phyloP scores from a whole-genome alignment of 92 coral and sea anemone genomes.

The Desmophyllum pertusum region DNA sequence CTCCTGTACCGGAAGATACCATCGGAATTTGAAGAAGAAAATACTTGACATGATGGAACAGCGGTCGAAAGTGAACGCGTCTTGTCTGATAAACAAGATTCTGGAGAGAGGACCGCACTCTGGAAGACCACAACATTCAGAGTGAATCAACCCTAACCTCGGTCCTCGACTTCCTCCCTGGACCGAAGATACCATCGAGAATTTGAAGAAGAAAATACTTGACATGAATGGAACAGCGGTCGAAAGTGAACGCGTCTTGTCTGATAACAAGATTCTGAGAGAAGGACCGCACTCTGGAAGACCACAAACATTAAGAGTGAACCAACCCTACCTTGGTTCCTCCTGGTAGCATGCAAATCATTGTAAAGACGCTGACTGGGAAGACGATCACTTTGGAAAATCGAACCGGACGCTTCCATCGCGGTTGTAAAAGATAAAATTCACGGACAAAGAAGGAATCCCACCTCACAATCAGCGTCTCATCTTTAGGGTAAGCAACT shows the following conservation, averaged over 20 bases:
- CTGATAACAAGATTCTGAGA: too few relatives aligned
- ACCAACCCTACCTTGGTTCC: not conserved
- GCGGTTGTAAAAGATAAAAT: not conserved
- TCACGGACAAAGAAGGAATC: not conserved
- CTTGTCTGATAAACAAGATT: too few relatives aligned
- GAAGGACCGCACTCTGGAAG: not conserved
- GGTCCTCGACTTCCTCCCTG: not conserved
- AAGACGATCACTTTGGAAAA: not conserved
- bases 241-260: too few relatives aligned
- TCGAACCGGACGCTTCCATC: not conserved
- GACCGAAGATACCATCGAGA: not conserved
- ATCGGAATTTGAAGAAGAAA: not conserved
- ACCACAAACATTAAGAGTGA: not conserved
- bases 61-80: too few relatives aligned
- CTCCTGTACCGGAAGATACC: not conserved
- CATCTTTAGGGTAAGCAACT: not conserved
- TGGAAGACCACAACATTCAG: not conserved
- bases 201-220: not conserved
- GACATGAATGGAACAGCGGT: too few relatives aligned
- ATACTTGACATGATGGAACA: too few relatives aligned
- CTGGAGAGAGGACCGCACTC: not conserved
- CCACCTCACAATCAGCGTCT: not conserved
- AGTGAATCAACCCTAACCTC: not conserved
- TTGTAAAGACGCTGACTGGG: not conserved
- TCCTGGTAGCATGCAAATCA: not conserved